A percentile compares a stretch with the other conserved stretches of the same genome.
Evolutionary conservation across 2,797 vertebrate genomes (phyloP).

Genomic region (Prunella strophiata): DNA sequence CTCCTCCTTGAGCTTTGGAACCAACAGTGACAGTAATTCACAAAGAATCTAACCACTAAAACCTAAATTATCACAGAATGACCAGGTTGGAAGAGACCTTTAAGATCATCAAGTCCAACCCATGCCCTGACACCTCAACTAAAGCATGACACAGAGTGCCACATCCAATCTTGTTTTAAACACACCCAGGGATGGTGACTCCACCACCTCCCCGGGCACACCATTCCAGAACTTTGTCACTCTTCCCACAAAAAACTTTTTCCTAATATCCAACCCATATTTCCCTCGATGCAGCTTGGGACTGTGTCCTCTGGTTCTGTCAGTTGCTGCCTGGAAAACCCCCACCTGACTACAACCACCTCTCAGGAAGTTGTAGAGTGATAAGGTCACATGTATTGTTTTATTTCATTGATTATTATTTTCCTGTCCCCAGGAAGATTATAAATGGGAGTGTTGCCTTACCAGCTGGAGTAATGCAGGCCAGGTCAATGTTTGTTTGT

Average conservation of each 20-base stretch:
- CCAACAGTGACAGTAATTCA: neutral
- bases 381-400: neutral
- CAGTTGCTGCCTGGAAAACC: neutral
- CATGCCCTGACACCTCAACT: neutral
- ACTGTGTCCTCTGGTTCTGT: neutral
- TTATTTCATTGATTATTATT: neutral
- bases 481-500: neutral
- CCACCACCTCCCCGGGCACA: neutral
- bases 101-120: no score
- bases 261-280: neutral
- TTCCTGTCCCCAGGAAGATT: neutral
- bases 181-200: neutral
- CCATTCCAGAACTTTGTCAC: neutral
- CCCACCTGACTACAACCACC: neutral
- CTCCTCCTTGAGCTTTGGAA: neutral
- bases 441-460: neutral
- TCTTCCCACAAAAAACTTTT: neutral
- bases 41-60: neutral
- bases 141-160: accelerated
- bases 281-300: neutral
- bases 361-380: neutral
- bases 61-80: neutral
- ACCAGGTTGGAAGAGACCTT: neutral
- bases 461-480: neutral
- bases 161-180: neutral